phyloP scores from a whole-genome alignment of 2,888 invertebrate species.

The Lacanobia oleracea region DNA sequence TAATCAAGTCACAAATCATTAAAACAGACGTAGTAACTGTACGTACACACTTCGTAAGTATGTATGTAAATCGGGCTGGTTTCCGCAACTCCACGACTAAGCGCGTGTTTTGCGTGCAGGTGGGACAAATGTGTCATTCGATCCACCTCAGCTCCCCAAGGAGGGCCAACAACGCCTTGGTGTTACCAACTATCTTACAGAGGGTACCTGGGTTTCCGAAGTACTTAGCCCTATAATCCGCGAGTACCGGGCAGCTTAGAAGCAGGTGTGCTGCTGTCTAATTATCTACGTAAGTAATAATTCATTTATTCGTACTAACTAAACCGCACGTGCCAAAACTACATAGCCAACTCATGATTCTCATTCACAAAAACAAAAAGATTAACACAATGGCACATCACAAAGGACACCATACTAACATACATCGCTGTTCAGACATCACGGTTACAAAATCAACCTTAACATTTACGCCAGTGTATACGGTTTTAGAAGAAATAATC shows the following conservation, averaged over 20 bases:
- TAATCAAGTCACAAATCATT: not conserved
- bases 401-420: not conserved
- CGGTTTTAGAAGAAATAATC: conserved; percentile 24
- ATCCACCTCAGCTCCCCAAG: too few species aligned
- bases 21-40: too few species aligned
- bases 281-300: not conserved
- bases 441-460: not conserved
- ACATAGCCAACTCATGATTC: not conserved
- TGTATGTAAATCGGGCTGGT: too few species aligned
- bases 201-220: too few species aligned
- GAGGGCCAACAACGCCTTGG: too few species aligned
- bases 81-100: too few species aligned
- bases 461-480: conserved; percentile 1
- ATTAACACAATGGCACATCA: not conserved
- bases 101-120: too few species aligned
- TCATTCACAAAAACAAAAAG: conserved; percentile 15
- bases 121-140: too few species aligned
- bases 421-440: conserved; percentile 29
- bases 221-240: too few species aligned
- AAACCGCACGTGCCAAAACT: conserved; percentile 8
- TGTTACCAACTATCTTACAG: too few species aligned
- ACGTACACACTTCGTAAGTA: not conserved
- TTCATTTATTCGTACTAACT: not conserved
- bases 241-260: too few species aligned
- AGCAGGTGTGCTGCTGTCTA: too few species aligned